These are phyloP conservation scores for Paedocypris sp. DNA, from an alignment of 2,113 vertebrate species.

Conservation along the genomic window DNA sequence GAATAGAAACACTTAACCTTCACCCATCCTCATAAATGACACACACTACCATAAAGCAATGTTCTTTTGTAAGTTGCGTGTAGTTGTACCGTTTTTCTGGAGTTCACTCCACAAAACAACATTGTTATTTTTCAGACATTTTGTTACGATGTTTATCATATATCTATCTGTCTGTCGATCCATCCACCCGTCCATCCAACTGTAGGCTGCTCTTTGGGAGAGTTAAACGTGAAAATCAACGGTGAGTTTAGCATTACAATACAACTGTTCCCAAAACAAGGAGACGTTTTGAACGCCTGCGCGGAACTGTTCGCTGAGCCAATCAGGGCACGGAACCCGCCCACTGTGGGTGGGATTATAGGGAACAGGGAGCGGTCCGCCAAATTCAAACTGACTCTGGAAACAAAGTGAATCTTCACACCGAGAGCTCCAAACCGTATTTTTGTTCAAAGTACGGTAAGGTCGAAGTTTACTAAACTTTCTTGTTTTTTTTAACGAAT, in stretches of 20 bases:
- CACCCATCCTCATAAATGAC: too few relatives aligned
- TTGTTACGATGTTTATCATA: too few relatives aligned
- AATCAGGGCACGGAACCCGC: neutral
- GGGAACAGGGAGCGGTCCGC: constrained; percentile 36
- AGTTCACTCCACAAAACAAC: too few relatives aligned
- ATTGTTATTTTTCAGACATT: too few relatives aligned
- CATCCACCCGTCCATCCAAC: too few relatives aligned
- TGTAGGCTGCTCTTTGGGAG: too few relatives aligned
- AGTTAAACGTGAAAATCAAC: neutral
- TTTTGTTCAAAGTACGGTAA: neutral
- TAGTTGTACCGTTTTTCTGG: too few relatives aligned
- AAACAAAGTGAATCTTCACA: constrained; percentile 20
- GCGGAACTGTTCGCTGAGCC: neutral
- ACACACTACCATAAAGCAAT: neutral
- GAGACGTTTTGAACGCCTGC: neutral
- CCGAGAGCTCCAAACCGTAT: neutral
- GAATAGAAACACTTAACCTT: neutral
- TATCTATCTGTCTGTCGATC: too few relatives aligned
- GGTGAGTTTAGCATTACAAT: neutral
- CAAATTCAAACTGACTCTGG: constrained; percentile 58
- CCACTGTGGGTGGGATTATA: neutral
- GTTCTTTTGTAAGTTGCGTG: too few relatives aligned
- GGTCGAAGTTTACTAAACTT: neutral
- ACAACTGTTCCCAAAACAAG: neutral
- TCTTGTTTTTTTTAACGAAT: neutral